Evolutionary conservation across 2,888 invertebrate species (phyloP), one percentile per base, ranked within the genome.

Genomic region (Andrena marginata): DNA sequence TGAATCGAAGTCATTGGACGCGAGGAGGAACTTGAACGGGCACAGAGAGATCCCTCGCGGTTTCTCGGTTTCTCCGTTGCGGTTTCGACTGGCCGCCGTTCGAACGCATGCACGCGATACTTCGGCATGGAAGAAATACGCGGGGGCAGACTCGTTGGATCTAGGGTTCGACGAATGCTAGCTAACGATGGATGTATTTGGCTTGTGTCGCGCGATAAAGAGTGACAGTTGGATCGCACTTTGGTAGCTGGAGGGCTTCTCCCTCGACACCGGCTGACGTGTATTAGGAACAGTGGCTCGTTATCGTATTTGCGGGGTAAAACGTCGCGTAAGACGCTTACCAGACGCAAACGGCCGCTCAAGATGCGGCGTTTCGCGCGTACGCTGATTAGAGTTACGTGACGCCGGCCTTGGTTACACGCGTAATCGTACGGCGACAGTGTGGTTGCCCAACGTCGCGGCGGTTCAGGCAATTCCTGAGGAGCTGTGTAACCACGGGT

Each of bases 371-470:
- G 73, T 70, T 49, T 67, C 29, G 60, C 51, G 76, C 54, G 64
- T 78, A 84, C 60, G 74, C 20, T 74, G 77, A 80, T 84, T 68
- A 51, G n/a, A 26, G 82, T 80, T 85, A 85, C 85, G 84, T 82
- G 84, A 84, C 67, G 60, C 26, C 8, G 77, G 54, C 84, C 84
- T 85, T 85, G 84, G 82, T 85, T 79, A 70, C 71, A 51, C 13
- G 72, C 67, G 72, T 70, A 71, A 85, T 81, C 74, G 62, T 59
- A 72, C 31, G 48, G 77, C n/a, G 67, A 76, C 54, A 16, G 59
- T 20, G 13, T 10, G 69, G 26, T 83, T 77, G 76, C 48, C 16
- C 42, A 59, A 77, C 48, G 33, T 63, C 64, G 23, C 73, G 64
- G 60, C 33, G 23, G 29, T 4, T 10, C 54, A 16, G 13, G 2